Evolutionary conservation across 2,888 invertebrate genomes (phyloP), one percentile per base, ranked within the genome.

Genomic region (Orchestes rusci): DNA sequence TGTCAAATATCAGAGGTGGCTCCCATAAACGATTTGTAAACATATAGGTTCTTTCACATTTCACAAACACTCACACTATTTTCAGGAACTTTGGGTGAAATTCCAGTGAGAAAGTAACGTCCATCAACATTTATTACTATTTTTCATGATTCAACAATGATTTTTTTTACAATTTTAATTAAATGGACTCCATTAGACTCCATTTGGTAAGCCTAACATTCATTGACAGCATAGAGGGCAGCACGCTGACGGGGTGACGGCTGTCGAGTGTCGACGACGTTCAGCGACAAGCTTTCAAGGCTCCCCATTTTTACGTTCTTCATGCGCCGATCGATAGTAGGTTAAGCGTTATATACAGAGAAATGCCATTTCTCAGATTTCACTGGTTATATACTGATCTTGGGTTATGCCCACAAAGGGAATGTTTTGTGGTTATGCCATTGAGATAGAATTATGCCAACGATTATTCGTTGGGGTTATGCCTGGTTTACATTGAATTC

Each of bases 211-310:
- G 71, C 75, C 74, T 73, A 75, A 76, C 76, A 77, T 81, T n/a
- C 76, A 81, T 82, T 83, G 83, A 83, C 83, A 83, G 79, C 78
- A 77, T 75, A 84, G 83, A 77, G 79, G 82, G 83, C 83, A 79
- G 75, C 76, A 77, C 75, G 5, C 8, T 31, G 8, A 18, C 2
- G 3, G 1, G 67, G 71, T 72, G 72, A 19, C 33, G 29, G 32
- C 37, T 37, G 44, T 42, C 41, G 41, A 46, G n/a, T n/a, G n/a
- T n/a, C n/a, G n/a, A n/a, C n/a, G n/a, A n/a, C n/a, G n/a, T n/a
- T n/a, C n/a, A n/a, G n/a, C n/a, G n/a, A n/a, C n/a, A n/a, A n/a
- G n/a, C n/a, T n/a, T n/a, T n/a, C n/a, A n/a, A n/a, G n/a, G n/a
- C n/a, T n/a, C n/a, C 32, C 19, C 37, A 50, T 40, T 45, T 48